Evolutionary conservation across 2,113 vertebrate genomes (phyloP).

Genomic region (Fukomys damarensis): DNA sequence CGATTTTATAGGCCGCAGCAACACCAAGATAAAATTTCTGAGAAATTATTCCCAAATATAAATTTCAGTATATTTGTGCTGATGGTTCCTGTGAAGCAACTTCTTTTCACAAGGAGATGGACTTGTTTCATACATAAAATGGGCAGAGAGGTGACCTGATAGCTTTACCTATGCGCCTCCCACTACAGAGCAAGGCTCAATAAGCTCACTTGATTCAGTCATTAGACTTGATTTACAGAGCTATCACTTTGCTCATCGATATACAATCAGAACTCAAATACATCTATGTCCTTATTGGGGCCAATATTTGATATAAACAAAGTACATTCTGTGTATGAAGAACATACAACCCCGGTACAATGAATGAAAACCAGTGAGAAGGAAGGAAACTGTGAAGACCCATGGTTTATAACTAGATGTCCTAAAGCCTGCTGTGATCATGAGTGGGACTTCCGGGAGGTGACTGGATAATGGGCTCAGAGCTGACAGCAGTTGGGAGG

Average conservation of each 20-base stretch:
- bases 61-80: slow-evolving; percentile 34
- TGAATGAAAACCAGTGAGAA: neutral
- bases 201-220: neutral
- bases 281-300: neutral
- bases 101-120: neutral
- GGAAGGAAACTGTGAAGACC: neutral
- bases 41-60: slow-evolving; percentile 50
- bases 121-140: neutral
- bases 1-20: slow-evolving; percentile 4
- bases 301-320: neutral
- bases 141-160: neutral
- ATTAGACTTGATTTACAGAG: neutral
- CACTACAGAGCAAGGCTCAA: neutral
- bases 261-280: neutral
- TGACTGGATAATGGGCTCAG: neutral
- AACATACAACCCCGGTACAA: neutral
- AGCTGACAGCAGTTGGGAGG: neutral
- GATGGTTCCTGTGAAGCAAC: slow-evolving; percentile 22
- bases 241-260: neutral
- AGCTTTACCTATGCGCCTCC: neutral
- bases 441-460: neutral
- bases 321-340: neutral
- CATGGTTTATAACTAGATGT: neutral
- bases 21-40: neutral
- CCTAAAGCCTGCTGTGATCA: neutral